Conservation (phyloP, 2,113 vertebrate species). For the Mastomys natalensis region DNA sequence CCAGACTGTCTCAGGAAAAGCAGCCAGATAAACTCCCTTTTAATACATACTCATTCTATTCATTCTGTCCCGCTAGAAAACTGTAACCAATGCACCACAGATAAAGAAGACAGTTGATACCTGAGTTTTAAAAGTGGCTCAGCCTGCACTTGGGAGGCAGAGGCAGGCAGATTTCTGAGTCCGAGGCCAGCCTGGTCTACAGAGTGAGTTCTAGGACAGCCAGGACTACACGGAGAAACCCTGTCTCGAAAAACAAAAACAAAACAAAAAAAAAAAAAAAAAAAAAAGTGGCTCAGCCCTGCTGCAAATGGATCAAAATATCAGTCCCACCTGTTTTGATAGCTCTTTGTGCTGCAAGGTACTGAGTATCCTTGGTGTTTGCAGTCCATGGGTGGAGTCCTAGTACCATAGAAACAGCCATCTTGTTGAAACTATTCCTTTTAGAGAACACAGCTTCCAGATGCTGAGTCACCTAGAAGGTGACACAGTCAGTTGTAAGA, state of each 20-base stretch:
- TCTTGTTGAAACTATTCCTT: conserved; percentile 92
- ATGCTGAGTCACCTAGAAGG: conserved; percentile 85
- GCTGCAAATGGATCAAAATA: not conserved
- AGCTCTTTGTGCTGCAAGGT: conserved; percentile 91
- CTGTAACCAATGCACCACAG: fast-evolving
- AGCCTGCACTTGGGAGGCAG: too few relatives aligned
- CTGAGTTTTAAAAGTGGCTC: not conserved
- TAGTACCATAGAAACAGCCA: conserved; percentile 90
- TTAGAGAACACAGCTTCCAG: conserved; percentile 90
- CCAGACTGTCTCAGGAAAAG: not conserved
- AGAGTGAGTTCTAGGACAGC: too few relatives aligned
- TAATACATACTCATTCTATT: too few relatives aligned
- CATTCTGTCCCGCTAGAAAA: not conserved
- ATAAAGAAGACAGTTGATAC: not conserved
- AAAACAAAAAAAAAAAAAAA: too few relatives aligned
- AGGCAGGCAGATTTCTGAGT: too few relatives aligned
- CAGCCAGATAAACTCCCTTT: not conserved
- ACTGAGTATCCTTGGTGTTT: conserved; percentile 85
- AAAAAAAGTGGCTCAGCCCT: not conserved
- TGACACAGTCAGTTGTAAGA: not conserved
- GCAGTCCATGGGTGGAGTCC: conserved; percentile 91
- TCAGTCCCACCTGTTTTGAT: conserved; percentile 88
- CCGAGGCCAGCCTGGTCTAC: too few relatives aligned
- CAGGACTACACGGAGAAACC: too few relatives aligned
- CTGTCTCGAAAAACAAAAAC: too few relatives aligned